phyloP scores from a whole-genome alignment of 2,113 vertebrate genomes.

The Trogon surrucura region DNA sequence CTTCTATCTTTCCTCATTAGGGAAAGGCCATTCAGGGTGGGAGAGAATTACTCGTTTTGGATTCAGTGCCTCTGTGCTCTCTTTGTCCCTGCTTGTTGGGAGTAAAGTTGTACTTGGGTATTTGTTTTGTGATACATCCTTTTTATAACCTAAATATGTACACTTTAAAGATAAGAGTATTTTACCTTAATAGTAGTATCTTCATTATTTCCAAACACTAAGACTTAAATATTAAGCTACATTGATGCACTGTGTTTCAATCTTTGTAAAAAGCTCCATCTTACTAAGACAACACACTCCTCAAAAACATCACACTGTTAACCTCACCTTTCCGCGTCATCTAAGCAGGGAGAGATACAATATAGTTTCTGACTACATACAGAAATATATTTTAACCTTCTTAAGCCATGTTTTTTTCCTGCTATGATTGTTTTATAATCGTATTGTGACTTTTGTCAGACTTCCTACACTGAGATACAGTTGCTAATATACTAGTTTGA shows the following conservation, averaged over 20 bases:
- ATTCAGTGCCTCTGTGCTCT: neutral
- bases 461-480: neutral
- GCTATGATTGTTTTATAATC: neutral
- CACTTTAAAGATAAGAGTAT: neutral
- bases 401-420: neutral
- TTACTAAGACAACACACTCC: neutral
- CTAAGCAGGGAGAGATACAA: neutral
- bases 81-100: neutral
- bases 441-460: neutral
- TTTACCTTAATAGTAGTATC: neutral
- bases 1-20: neutral
- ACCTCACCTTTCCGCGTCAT: neutral
- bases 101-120: neutral
- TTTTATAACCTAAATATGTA: neutral
- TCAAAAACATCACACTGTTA: neutral
- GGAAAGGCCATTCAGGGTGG: neutral
- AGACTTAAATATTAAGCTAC: neutral
- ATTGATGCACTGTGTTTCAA: neutral
- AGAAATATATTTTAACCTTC: neutral
- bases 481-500: neutral
- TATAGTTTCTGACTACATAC: neutral
- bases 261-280: neutral
- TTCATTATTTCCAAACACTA: neutral
- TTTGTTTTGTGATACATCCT: neutral
- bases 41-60: neutral